Percentiles rank a stretch among this genome's conserved stretches.
These are phyloP conservation scores for Agapornis canus DNA, from an alignment of 2,797 vertebrate species.

Conservation along the genomic window DNA sequence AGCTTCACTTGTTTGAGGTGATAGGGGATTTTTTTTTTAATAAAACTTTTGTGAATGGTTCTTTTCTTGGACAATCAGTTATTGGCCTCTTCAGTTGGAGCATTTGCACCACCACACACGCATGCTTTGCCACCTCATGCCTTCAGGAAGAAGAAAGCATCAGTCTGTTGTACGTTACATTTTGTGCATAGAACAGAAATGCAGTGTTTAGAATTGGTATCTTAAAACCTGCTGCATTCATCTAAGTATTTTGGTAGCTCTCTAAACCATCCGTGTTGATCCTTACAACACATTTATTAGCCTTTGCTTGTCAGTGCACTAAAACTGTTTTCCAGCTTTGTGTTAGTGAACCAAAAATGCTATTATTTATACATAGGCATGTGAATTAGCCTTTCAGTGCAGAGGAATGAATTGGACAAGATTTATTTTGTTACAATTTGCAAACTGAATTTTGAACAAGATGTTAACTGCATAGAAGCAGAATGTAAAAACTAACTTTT, in stretches of 20 bases:
- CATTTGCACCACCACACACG: neutral
- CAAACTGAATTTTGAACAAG: neutral
- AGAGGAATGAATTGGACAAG: neutral
- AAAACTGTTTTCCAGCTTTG: neutral
- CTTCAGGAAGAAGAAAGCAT: neutral
- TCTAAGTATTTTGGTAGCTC: neutral
- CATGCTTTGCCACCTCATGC: neutral
- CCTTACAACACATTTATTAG: neutral
- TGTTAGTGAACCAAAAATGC: neutral
- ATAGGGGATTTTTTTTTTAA: slow-evolving; percentile 71
- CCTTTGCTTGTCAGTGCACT: neutral
- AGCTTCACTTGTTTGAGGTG: slow-evolving; percentile 69
- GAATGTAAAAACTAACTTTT: neutral
- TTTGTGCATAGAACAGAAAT: neutral
- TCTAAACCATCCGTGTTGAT: neutral
- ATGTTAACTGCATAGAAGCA: neutral
- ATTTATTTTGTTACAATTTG: neutral
- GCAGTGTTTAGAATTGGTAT: neutral
- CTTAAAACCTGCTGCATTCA: neutral
- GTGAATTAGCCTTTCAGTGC: neutral
- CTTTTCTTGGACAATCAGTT: slow-evolving; percentile 53
- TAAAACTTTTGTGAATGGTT: slow-evolving; percentile 68
- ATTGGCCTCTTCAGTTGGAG: slow-evolving; percentile 15
- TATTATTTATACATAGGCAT: neutral
- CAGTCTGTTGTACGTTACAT: neutral